Conservation (phyloP, 1,140 invertebrate species). For the Danaus plexippus region DNA sequence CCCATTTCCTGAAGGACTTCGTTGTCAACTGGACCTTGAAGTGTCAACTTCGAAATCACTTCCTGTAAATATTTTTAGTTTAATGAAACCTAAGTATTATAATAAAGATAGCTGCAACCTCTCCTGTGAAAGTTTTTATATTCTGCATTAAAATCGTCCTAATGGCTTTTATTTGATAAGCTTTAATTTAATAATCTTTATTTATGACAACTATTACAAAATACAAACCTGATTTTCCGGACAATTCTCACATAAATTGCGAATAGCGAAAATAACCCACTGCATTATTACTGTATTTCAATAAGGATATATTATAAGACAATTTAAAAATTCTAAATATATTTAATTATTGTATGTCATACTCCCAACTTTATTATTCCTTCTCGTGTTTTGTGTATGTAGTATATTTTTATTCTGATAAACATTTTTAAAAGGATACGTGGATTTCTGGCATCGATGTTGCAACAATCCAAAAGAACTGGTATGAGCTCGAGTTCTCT, state of each 20-base stretch:
- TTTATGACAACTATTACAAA: conserved; percentile 4
- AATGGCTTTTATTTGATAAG: conserved; percentile 6
- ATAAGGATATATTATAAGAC: conserved; percentile 13
- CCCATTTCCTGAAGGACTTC: conserved; percentile 69
- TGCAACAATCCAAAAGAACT: conserved; percentile 83
- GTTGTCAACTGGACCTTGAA: conserved; percentile 73
- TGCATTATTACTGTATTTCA: conserved; percentile 79
- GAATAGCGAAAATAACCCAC: conserved; percentile 83
- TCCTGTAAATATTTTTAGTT: conserved; percentile 35
- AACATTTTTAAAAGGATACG: conserved; percentile 73
- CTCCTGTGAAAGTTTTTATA: too few species aligned
- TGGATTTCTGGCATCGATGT: conserved; percentile 86
- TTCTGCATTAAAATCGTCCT: conserved; percentile 16
- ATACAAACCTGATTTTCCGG: conserved; percentile 76
- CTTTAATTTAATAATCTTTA: conserved; percentile 2
- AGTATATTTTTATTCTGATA: not conserved
- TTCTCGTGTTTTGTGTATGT: conserved; percentile 1
- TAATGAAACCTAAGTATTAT: too few species aligned
- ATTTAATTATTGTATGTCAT: too few species aligned
- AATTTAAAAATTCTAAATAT: too few species aligned
- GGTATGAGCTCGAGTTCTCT: conserved; percentile 80
- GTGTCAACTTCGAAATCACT: conserved; percentile 74
- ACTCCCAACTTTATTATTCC: conserved; percentile 1
- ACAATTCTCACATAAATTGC: conserved; percentile 82
- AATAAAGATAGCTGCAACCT: too few species aligned